Conservation (phyloP, 2,797 vertebrate species). For the Anabas testudineus region DNA sequence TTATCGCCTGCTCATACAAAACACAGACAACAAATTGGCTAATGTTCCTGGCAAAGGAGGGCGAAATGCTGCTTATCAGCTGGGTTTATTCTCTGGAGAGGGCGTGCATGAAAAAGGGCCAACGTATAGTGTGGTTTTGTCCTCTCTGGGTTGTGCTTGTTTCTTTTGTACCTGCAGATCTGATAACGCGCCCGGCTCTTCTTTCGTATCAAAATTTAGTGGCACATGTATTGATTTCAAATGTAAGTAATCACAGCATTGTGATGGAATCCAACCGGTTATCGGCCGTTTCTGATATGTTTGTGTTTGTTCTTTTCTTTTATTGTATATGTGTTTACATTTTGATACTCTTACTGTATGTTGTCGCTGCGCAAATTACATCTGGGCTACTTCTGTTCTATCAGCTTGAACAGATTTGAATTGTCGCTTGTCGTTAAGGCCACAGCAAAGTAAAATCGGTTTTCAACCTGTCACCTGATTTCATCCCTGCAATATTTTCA, state of each 20-base stretch:
- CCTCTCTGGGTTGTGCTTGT: neutral
- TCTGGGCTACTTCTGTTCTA: neutral
- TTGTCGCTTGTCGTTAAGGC: no score
- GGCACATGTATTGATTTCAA: neutral
- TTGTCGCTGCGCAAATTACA: neutral
- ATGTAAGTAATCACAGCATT: neutral
- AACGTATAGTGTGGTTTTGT: neutral
- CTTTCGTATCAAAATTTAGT: constrained; percentile 12
- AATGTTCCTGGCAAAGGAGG: constrained; percentile 18
- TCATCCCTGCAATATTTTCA: no score
- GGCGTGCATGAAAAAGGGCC: constrained; percentile 2
- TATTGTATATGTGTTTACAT: neutral
- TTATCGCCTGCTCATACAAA: constrained; percentile 29
- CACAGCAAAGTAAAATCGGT: no score
- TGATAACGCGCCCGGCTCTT: neutral
- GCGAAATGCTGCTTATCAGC: constrained; percentile 40
- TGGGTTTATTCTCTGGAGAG: constrained; percentile 27
- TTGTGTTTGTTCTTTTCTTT: neutral
- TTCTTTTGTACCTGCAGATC: constrained; percentile 20
- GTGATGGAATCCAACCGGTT: constrained; percentile 8
- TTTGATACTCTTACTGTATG: neutral
- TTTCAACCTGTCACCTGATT: no score
- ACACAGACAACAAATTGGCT: constrained; percentile 12
- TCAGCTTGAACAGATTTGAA: no score
- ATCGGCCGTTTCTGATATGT: constrained; percentile 7